A percentile compares a stretch with the other conserved stretches of the same genome.
Evolutionary conservation across 2,113 vertebrate species (phyloP).

Genomic region (Rousettus leschenaultii): DNA sequence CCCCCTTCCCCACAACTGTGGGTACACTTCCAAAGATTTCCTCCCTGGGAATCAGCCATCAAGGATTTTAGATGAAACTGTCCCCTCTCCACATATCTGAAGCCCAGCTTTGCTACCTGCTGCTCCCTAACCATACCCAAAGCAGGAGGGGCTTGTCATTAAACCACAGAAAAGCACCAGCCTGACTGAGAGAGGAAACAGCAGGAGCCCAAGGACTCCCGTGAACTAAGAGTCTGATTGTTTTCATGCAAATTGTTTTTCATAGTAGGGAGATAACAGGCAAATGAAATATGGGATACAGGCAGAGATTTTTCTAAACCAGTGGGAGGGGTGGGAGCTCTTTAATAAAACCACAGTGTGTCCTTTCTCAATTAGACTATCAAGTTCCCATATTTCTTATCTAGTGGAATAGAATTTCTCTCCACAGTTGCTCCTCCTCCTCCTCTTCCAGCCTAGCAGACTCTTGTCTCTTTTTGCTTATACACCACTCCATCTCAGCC

Average conservation of each 20-base stretch:
- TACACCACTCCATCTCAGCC: neutral
- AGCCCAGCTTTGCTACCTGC: neutral
- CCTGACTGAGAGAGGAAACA: conserved; percentile 20
- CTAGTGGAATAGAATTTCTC: neutral
- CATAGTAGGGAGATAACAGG: conserved; percentile 53
- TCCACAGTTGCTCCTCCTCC: neutral
- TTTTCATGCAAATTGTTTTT: conserved; percentile 70
- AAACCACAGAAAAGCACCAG: conserved; percentile 19
- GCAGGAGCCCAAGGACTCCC: conserved; percentile 43
- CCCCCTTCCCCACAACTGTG: neutral
- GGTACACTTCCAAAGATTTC: neutral
- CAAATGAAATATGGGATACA: conserved; percentile 47
- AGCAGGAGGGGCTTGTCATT: conserved; percentile 19
- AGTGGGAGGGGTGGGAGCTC: neutral
- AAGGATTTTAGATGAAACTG: neutral
- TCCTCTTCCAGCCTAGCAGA: neutral
- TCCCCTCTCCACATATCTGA: fast-evolving
- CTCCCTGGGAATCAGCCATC: neutral
- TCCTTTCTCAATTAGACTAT: neutral
- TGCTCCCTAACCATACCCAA: neutral
- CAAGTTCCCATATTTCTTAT: neutral
- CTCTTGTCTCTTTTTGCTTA: neutral
- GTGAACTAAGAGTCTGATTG: conserved; percentile 53
- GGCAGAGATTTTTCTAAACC: conserved; percentile 43
- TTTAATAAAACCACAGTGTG: neutral